Evolutionary conservation across 2,888 invertebrate species (phyloP).

Genomic region (Pycnomerus fuliginosus): DNA sequence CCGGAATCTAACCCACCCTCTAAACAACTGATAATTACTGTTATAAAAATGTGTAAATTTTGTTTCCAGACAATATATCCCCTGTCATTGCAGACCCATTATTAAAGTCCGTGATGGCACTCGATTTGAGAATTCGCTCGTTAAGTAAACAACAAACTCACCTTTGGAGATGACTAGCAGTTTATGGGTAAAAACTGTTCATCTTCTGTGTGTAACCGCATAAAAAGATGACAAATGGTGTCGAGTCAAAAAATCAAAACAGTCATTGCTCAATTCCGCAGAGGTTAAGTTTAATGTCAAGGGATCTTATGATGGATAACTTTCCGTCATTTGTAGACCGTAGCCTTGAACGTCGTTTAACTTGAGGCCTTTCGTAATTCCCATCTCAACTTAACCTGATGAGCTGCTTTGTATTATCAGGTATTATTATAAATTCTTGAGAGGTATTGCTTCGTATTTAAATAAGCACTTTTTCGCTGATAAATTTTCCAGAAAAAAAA

Average conservation of each 20-base stretch:
- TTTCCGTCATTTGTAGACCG: constrained; percentile 28
- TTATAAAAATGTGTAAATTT: constrained; percentile 20
- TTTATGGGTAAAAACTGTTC: constrained; percentile 18
- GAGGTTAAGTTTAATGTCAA: constrained; percentile 39
- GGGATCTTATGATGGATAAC: constrained; percentile 36
- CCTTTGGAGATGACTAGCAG: constrained; percentile 20
- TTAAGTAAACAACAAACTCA: constrained; percentile 23
- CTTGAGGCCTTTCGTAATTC: constrained; percentile 12
- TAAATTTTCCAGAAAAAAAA: too few species aligned
- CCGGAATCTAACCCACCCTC: constrained; percentile 9
- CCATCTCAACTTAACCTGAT: too few species aligned
- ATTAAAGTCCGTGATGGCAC: constrained; percentile 20
- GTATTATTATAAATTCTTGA: too few species aligned
- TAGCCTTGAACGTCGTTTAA: constrained; percentile 31
- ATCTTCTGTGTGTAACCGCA: constrained; percentile 20
- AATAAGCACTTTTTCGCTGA: too few species aligned
- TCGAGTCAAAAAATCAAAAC: constrained; percentile 38
- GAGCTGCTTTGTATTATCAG: too few species aligned
- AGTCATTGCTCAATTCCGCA: constrained; percentile 38
- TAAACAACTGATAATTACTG: constrained; percentile 13
- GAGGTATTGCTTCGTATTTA: too few species aligned
- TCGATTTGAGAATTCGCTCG: constrained; percentile 22
- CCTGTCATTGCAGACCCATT: constrained; percentile 14
- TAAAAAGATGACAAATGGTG: constrained; percentile 40
- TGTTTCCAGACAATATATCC: constrained; percentile 16